Evolutionary conservation across 2,888 invertebrate species (phyloP).

Genomic region (Rosalia funebris): DNA sequence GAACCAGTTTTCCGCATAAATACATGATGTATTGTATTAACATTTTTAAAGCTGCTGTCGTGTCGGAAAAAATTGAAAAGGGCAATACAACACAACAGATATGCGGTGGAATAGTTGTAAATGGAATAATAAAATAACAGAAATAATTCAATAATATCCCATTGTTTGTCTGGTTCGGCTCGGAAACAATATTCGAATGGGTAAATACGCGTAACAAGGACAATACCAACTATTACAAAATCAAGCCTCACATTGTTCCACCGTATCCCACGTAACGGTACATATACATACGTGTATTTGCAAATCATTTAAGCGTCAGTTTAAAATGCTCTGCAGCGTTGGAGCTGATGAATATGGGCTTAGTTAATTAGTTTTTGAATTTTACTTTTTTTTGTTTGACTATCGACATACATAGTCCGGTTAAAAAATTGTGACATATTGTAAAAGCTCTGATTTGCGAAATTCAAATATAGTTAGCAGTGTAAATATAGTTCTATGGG

Average conservation of each 20-base stretch:
- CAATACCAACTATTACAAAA: constrained; percentile 40
- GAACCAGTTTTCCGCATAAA: too few relatives aligned
- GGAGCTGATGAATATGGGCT: constrained; percentile 12
- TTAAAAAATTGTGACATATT: too few relatives aligned
- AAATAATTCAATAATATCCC: constrained; percentile 25
- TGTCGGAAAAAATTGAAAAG: too few relatives aligned
- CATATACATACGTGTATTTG: constrained; percentile 34
- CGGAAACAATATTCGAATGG: constrained; percentile 30
- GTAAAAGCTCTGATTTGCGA: too few relatives aligned
- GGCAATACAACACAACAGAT: too few relatives aligned
- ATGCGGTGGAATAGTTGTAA: neutral
- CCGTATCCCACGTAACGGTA: constrained; percentile 29
- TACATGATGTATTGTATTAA: too few relatives aligned
- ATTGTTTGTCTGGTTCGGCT: constrained; percentile 19
- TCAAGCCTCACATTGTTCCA: constrained; percentile 38
- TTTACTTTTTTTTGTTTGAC: constrained; percentile 19
- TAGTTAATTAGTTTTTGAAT: constrained; percentile 5
- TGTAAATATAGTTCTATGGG: too few relatives aligned
- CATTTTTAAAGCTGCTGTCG: too few relatives aligned
- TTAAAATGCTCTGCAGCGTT: constrained; percentile 12
- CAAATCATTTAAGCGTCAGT: constrained; percentile 37
- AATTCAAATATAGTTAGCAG: too few relatives aligned
- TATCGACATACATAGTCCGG: constrained; percentile 1
- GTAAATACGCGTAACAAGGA: constrained; percentile 35
- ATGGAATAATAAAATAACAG: constrained; percentile 19